Conservation (phyloP, 2,797 vertebrate species). For the Darevskia nairensis region DNA sequence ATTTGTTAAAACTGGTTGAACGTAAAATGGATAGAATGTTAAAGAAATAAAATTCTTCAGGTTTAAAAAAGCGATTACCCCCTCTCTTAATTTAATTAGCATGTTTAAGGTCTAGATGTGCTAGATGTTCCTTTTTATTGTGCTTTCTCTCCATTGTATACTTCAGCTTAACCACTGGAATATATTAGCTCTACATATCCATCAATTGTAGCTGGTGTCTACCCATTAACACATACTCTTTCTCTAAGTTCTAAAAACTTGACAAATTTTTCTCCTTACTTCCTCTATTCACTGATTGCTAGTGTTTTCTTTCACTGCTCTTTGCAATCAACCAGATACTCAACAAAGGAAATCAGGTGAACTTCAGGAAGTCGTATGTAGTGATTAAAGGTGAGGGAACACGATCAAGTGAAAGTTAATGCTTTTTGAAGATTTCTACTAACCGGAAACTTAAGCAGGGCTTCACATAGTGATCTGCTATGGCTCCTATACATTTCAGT, state of each 20-base stretch:
- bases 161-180: neutral
- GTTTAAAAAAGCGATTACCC: neutral
- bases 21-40: neutral
- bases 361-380: neutral
- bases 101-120: neutral
- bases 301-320: neutral
- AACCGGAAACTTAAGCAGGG: neutral
- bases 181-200: neutral
- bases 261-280: neutral
- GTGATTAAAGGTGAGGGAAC: neutral
- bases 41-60: neutral
- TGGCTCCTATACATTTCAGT: neutral
- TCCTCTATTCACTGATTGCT: neutral
- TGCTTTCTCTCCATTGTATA: neutral
- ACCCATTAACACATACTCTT: neutral
- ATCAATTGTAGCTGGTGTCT: neutral
- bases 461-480: neutral
- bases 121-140: neutral
- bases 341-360: neutral
- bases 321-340: neutral
- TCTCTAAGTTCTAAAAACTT: neutral
- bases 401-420: neutral
- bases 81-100: neutral
- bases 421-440: too few species aligned
- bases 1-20: neutral